Evolutionary conservation across 2,113 vertebrate species (phyloP).

Genomic region (Oreocharis arfaki): DNA sequence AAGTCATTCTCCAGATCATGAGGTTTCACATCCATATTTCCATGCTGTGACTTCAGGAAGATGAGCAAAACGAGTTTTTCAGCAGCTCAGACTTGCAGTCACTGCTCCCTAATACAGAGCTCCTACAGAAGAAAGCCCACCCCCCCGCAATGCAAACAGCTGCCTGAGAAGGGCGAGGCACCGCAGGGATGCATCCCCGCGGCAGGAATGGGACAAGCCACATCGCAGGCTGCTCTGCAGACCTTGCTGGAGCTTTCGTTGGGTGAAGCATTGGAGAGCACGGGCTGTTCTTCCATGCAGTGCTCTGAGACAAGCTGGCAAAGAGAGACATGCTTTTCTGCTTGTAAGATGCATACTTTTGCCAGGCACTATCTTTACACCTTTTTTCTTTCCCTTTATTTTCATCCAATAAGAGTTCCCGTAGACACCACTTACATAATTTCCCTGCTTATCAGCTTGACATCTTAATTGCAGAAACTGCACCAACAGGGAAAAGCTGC

Average conservation of each 20-base stretch:
- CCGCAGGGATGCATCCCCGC: accelerated
- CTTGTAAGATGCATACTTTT: not conserved
- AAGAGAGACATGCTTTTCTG: not conserved
- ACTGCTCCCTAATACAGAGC: not conserved
- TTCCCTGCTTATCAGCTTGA: not conserved
- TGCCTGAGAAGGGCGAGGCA: not conserved
- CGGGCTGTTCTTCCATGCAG: not conserved
- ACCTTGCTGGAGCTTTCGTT: not conserved
- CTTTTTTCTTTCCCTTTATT: not conserved
- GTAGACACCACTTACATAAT: not conserved
- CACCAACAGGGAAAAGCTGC: not conserved
- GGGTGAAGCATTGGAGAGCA: not conserved
- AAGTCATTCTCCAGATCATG: not conserved
- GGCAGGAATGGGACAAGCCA: not conserved
- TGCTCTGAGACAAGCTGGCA: not conserved
- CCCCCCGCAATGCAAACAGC: not conserved
- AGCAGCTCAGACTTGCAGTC: not conserved
- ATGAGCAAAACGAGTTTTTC: not conserved
- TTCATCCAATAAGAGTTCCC: not conserved
- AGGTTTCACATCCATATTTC: not conserved
- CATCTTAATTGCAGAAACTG: not conserved
- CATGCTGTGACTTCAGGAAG: not conserved
- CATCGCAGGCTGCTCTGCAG: not conserved
- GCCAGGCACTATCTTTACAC: not conserved
- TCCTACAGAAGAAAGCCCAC: not conserved